Evolutionary conservation across 2,113 vertebrate species (phyloP).

Genomic region (Actenoides lindsayi): DNA sequence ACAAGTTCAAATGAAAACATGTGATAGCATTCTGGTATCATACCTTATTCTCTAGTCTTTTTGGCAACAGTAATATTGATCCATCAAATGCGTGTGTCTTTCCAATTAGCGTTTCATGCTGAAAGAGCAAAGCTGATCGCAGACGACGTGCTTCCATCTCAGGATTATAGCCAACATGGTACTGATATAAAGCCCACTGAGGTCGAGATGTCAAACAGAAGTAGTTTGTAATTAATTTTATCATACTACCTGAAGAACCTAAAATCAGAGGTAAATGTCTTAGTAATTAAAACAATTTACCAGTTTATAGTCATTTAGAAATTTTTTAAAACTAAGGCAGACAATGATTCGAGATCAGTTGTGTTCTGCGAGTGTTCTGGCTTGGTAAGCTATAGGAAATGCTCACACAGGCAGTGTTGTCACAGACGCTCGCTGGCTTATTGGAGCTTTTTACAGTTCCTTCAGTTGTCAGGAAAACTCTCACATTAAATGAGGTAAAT

Average conservation of each 20-base stretch:
- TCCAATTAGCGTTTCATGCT: slow-evolving; percentile 86
- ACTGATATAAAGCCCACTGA: slow-evolving; percentile 92
- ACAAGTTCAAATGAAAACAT: rapidly evolving
- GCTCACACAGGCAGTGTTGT: too few relatives aligned
- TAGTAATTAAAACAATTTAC: too few relatives aligned
- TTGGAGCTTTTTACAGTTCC: not conserved
- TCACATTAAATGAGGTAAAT: not conserved
- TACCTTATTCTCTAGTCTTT: slow-evolving; percentile 80
- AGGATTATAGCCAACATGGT: slow-evolving; percentile 88
- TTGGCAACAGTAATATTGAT: slow-evolving; percentile 84
- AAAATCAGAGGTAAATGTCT: not conserved
- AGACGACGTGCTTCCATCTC: slow-evolving; percentile 89
- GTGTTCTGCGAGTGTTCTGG: not conserved
- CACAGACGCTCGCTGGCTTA: rapidly evolving
- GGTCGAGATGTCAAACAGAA: slow-evolving; percentile 87
- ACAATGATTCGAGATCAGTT: not conserved
- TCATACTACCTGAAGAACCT: slow-evolving; percentile 82
- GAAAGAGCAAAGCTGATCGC: slow-evolving; percentile 86
- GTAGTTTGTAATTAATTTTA: slow-evolving; percentile 85
- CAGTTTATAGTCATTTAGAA: not conserved
- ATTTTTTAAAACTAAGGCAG: not conserved
- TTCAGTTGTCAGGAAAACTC: not conserved
- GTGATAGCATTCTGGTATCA: rapidly evolving
- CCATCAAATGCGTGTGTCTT: slow-evolving; percentile 89
- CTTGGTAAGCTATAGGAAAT: not conserved